A percentile compares a stretch with the other conserved stretches of the same genome.
Conservation (phyloP, 2,797 vertebrate genomes). For the Tenualosa thibaudeaui region DNA sequence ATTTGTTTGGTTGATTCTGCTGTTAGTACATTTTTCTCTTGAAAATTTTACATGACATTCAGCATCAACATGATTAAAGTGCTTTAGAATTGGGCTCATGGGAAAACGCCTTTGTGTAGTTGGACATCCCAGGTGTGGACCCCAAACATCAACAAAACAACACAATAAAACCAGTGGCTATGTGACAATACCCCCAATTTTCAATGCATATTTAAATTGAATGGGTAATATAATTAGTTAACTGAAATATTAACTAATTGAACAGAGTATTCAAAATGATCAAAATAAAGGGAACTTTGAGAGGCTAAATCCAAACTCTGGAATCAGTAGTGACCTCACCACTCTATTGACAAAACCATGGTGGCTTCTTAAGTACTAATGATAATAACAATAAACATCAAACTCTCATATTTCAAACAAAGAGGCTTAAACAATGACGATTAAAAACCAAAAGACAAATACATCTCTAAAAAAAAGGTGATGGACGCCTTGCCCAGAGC, state of each 20-base stretch:
- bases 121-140: neutral
- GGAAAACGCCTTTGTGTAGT: neutral
- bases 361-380: slow-evolving; percentile 50
- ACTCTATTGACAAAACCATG: slow-evolving; percentile 24
- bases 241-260: neutral
- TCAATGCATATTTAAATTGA: slow-evolving; percentile 18
- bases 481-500: neutral
- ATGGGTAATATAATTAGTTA: slow-evolving; percentile 15
- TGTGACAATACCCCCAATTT: neutral
- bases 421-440: slow-evolving; percentile 39
- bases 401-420: slow-evolving; percentile 44
- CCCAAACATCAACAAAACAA: neutral
- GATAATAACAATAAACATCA: slow-evolving; percentile 54
- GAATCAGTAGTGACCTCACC: neutral
- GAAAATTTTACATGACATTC: slow-evolving; percentile 57
- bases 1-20: slow-evolving; percentile 31
- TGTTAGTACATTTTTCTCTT: slow-evolving; percentile 43
- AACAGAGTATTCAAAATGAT: neutral
- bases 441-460: slow-evolving; percentile 42
- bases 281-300: slow-evolving; percentile 2
- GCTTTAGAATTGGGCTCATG: slow-evolving; percentile 67
- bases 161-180: slow-evolving; percentile 20
- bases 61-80: slow-evolving; percentile 74
- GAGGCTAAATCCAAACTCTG: neutral
- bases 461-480: slow-evolving; percentile 33